Percentiles rank a stretch among this genome's conserved stretches.
Evolutionary conservation across 2,113 vertebrate species (phyloP).

Genomic region (Carlito syrichta): DNA sequence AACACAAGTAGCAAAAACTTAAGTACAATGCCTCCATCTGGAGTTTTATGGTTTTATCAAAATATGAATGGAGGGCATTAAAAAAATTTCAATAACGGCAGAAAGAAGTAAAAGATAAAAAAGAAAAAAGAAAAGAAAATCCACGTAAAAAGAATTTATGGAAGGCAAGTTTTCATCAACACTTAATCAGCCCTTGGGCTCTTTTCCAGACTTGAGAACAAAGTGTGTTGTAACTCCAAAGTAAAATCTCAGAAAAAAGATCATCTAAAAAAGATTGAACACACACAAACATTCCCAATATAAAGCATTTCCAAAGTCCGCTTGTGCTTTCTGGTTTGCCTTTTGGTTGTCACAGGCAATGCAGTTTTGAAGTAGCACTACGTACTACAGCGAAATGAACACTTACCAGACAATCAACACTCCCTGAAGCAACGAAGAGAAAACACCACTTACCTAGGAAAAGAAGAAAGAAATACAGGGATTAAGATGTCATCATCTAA

Average conservation of each 20-base stretch:
- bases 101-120: neutral
- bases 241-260: neutral
- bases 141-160: neutral
- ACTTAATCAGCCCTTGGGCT: slow-evolving; percentile 5
- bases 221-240: neutral
- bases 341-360: neutral
- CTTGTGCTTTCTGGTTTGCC: neutral
- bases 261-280: neutral
- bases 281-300: neutral
- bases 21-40: neutral
- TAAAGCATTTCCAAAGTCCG: neutral
- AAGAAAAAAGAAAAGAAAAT: neutral
- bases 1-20: neutral
- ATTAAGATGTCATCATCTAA: slow-evolving; percentile 13
- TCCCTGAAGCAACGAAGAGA: slow-evolving; percentile 68
- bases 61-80: neutral
- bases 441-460: slow-evolving; percentile 86
- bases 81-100: slow-evolving; percentile 3
- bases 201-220: slow-evolving; percentile 18
- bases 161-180: neutral
- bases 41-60: neutral
- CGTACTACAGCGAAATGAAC: slow-evolving; percentile 31
- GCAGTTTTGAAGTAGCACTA: slow-evolving; percentile 10
- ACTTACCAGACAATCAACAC: slow-evolving; percentile 81
- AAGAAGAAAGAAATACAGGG: slow-evolving; percentile 16